Evolutionary conservation across 2,797 vertebrate genomes (phyloP).

Genomic region (Notolepis coatsorum): DNA sequence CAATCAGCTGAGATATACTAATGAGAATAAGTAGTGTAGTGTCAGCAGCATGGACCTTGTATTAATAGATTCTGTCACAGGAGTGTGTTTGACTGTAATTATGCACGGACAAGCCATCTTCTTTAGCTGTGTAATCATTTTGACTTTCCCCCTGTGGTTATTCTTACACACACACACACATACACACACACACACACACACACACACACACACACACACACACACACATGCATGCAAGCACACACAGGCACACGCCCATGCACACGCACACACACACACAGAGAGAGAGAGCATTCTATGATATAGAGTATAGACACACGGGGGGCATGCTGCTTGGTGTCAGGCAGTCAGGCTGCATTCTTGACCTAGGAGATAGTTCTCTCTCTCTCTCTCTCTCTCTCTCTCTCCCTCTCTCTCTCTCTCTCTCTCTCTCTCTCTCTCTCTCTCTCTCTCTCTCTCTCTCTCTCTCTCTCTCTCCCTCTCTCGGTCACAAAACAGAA

Average conservation of each 20-base stretch:
- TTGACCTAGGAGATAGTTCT: neutral
- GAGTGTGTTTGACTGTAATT: no score
- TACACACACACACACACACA: neutral
- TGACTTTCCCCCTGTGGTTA: no score
- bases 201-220: neutral
- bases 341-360: neutral
- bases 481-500: neutral
- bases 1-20: no score
- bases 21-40: no score
- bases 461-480: neutral
- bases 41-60: no score
- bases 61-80: no score
- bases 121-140: no score
- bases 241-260: neutral
- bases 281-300: neutral
- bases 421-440: neutral
- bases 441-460: neutral
- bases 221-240: neutral
- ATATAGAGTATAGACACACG: neutral
- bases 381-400: neutral
- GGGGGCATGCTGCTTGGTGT: neutral
- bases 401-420: neutral
- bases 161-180: neutral
- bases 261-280: neutral
- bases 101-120: no score